Evolutionary conservation across 2,888 invertebrate species (phyloP).

Genomic region (Orthosia gracilis): DNA sequence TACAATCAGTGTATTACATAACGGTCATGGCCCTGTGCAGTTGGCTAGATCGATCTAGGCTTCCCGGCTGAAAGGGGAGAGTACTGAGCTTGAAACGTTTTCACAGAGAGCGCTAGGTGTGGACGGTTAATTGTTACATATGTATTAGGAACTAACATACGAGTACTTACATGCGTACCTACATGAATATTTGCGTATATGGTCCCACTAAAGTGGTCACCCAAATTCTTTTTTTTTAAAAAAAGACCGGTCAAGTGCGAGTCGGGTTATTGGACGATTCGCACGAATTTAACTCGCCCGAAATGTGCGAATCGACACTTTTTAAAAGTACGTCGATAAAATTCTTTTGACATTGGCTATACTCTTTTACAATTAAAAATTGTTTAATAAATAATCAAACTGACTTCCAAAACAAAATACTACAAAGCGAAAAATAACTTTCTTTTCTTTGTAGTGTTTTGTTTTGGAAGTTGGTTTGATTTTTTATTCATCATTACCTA

Average conservation of each 20-base stretch:
- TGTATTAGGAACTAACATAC: not conserved
- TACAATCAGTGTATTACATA: slow-evolving; percentile 35
- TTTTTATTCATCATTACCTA: no score
- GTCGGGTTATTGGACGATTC: no score
- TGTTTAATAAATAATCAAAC: no score
- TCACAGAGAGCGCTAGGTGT: slow-evolving; percentile 36
- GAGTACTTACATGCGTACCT: not conserved
- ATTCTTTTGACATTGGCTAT: no score
- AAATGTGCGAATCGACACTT: no score
- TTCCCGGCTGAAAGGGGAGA: slow-evolving; percentile 10
- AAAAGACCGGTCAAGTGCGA: not conserved
- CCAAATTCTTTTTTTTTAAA: slow-evolving; percentile 1
- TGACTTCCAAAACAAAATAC: no score
- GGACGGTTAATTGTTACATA: not conserved
- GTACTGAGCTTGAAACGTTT: slow-evolving; percentile 20
- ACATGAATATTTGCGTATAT: not conserved
- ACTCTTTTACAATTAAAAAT: no score
- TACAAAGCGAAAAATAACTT: no score
- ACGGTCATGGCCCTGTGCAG: slow-evolving; percentile 32
- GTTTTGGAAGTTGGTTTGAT: no score
- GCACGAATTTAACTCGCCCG: no score
- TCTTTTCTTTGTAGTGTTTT: no score
- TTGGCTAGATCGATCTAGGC: slow-evolving; percentile 56
- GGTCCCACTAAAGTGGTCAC: not conserved
- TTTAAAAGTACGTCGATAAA: no score